A percentile compares a stretch with the other conserved stretches of the same genome.
Conservation (phyloP, 1,140 invertebrate genomes). For the Drosophila subobscura region DNA sequence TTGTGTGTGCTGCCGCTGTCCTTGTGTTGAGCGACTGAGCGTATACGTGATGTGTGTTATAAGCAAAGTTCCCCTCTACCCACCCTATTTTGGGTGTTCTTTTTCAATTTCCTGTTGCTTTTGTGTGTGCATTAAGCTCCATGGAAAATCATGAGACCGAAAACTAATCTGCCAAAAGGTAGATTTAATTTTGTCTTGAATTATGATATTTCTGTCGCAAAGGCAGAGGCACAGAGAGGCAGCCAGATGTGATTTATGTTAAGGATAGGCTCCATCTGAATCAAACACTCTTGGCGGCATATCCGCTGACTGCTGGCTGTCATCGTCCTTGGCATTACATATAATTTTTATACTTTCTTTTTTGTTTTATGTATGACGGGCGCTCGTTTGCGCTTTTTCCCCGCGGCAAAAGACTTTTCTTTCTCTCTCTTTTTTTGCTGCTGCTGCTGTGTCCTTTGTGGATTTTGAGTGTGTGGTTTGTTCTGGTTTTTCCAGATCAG, state of each 20-base stretch:
- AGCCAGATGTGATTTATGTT: conserved; percentile 14
- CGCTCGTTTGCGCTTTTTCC: conserved; percentile 10
- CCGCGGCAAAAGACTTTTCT: conserved; percentile 15
- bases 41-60: conserved; percentile 76
- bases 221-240: too few relatives aligned
- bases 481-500: conserved; percentile 59
- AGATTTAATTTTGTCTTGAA: conserved; percentile 40
- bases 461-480: conserved; percentile 31
- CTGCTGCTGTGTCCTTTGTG: not conserved
- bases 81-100: conserved; percentile 50
- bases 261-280: conserved; percentile 9
- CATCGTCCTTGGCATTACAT: conserved; percentile 48
- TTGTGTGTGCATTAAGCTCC: conserved; percentile 34
- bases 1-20: conserved; percentile 25
- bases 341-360: conserved; percentile 43
- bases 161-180: conserved; percentile 48
- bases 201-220: conserved; percentile 5
- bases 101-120: conserved; percentile 76
- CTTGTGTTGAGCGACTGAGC: not conserved
- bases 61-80: conserved; percentile 47
- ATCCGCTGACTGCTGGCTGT: conserved; percentile 22
- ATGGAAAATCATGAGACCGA: conserved; percentile 47
- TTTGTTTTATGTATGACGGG: conserved; percentile 19
- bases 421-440: not conserved
- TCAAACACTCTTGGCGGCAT: not conserved